phyloP scores from a whole-genome alignment of 2,113 vertebrate species.

The Oenanthe oenanthe region DNA sequence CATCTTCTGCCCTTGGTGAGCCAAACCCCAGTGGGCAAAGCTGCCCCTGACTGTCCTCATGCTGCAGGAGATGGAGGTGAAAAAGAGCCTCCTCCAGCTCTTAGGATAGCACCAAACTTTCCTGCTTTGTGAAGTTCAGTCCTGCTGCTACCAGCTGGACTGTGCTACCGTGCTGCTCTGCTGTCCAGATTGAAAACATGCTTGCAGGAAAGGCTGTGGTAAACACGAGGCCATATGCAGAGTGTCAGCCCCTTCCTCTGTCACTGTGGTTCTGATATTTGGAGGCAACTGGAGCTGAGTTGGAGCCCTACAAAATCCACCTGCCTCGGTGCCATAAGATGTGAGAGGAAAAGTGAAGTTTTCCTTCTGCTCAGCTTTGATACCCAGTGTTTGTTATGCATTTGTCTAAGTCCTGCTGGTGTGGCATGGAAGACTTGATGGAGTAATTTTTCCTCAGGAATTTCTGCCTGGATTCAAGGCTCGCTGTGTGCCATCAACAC shows the following conservation, averaged over 20 bases:
- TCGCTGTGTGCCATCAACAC: neutral
- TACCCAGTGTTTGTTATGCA: neutral
- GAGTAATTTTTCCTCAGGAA: neutral
- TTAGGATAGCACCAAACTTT: neutral
- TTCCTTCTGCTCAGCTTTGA: slow-evolving; percentile 2
- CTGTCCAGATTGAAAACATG: neutral
- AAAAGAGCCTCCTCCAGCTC: neutral
- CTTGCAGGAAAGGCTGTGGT: neutral
- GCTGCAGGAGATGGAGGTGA: neutral
- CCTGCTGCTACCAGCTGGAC: slow-evolving; percentile 4
- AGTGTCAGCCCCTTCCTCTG: slow-evolving; percentile 10
- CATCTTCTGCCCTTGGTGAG: neutral
- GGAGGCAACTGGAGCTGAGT: neutral
- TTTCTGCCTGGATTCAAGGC: neutral
- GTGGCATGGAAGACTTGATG: neutral
- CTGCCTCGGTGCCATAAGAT: neutral
- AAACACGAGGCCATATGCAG: slow-evolving; percentile 23
- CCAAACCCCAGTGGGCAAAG: neutral
- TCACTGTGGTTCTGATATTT: slow-evolving; percentile 1
- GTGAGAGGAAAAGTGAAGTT: neutral
- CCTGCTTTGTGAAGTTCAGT: neutral
- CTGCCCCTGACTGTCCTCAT: neutral
- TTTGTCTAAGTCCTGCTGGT: neutral
- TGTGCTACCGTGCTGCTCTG: rapidly evolving
- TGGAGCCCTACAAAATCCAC: slow-evolving; percentile 50